Base-by-base conservation (phyloP, 2,888 invertebrate genomes). In the Pachycephus smyrnensis region DNA sequence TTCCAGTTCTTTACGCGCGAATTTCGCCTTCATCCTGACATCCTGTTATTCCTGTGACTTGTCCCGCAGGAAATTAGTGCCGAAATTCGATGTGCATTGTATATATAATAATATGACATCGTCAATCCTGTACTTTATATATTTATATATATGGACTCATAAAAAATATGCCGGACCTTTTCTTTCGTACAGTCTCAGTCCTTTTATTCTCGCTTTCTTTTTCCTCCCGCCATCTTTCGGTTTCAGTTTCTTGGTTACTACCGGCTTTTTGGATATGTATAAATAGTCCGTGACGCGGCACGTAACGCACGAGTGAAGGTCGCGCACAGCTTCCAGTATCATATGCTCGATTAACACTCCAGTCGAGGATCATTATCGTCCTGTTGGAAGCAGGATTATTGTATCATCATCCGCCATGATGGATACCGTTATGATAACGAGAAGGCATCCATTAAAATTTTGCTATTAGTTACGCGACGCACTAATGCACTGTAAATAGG, bases 1-100 rank as follows among this genome's bases (percentile, higher is more conserved):
- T 82, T 91, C 90, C 85, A 90, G 87, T 83, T 89, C 87, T 86
- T 89, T 89, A 82, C 80, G 89, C 75, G 85, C 83, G 79, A 89
- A 85, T 85, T 90, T 89, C 79, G 87, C 87, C 88, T 87, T 91
- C 91, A 91, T 90, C 82, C 86, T 88, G 84, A 74, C 84, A 82
- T 79, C 89, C 87, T 88, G 69, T 32, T 12, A 12, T 69, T 32
- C 12, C 69, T n/a, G 40, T 15, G 12, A 40, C 0, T 40, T 6
- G 15, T 40, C 15, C 40, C 40, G 15, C 40, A 15, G 1, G 40
- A 40, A 40, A 40, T 40, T 40, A 40, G 1, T 40, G 1, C 4
- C 12, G 15, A 40, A 40, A 40, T 40, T 12, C 1, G 12, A 40
- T 40, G 15, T 40, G 15, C 15, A 15, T 40, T 40, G 40, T 40